Conservation (phyloP, 1,140 invertebrate species). For the Bradysia coprophila region DNA sequence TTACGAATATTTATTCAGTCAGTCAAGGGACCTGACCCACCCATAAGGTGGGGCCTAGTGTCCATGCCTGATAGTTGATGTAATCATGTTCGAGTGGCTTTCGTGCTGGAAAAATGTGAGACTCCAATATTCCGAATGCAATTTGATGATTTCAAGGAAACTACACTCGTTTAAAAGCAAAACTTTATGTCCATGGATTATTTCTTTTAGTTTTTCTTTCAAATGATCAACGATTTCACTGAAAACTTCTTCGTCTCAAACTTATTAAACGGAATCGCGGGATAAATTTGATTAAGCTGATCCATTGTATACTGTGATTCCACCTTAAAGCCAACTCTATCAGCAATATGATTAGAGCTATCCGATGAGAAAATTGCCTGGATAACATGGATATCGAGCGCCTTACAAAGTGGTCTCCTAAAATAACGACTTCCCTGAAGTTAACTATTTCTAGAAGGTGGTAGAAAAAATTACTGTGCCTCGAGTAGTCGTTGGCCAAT, state of each 20-base stretch:
- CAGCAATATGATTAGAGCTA: neutral
- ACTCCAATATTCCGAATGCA: too few relatives aligned
- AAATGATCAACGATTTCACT: neutral
- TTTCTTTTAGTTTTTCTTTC: neutral
- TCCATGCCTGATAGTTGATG: too few relatives aligned
- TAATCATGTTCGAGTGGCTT: too few relatives aligned
- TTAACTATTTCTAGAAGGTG: neutral
- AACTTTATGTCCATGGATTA: too few relatives aligned
- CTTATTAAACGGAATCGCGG: neutral
- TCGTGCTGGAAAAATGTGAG: too few relatives aligned
- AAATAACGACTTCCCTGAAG: neutral
- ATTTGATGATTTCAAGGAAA: too few relatives aligned
- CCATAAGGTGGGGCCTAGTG: too few relatives aligned
- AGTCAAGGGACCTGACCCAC: too few relatives aligned
- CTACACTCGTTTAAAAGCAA: too few relatives aligned
- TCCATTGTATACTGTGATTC: neutral
- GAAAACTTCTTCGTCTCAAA: neutral
- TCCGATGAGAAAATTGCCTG: neutral
- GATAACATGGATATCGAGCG: neutral
- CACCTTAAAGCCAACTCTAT: neutral
- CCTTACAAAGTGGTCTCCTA: neutral
- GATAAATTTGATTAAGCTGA: neutral
- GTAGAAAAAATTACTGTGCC: conserved; percentile 13
- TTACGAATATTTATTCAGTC: too few relatives aligned
- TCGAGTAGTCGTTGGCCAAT: conserved; percentile 24